Evolutionary conservation across 2,888 invertebrate genomes (phyloP).

Genomic region (Mamestra brassicae): DNA sequence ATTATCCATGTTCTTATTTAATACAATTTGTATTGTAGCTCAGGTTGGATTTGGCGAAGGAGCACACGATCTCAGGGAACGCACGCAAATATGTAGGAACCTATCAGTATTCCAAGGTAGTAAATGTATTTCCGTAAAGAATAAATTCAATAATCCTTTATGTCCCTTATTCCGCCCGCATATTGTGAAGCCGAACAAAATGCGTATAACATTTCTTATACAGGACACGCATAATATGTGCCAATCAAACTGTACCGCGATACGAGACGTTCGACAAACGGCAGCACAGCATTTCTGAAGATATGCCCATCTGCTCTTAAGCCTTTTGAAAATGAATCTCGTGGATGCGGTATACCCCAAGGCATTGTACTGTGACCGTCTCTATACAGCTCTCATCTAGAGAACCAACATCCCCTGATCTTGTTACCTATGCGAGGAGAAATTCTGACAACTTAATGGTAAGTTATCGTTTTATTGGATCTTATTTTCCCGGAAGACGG

Average conservation of each 20-base stretch:
- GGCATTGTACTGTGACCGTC: constrained; percentile 8
- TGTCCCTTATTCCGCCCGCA: constrained; percentile 44
- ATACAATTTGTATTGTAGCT: background rate
- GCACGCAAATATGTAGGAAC: constrained; percentile 6
- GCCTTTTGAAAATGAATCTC: background rate
- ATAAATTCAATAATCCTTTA: constrained; percentile 49
- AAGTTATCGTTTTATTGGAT: constrained; percentile 26
- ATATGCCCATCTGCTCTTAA: background rate
- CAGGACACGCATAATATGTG: constrained; percentile 36
- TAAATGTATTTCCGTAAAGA: constrained; percentile 43
- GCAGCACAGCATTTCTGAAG: background rate
- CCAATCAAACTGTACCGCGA: constrained; percentile 18
- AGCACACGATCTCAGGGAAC: background rate
- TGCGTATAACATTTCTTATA: constrained; percentile 20
- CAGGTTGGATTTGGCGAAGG: constrained; percentile 1
- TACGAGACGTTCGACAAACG: constrained; percentile 10
- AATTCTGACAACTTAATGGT: constrained; percentile 27
- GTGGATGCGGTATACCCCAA: background rate
- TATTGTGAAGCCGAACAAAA: constrained; percentile 34
- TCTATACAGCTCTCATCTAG: background rate
- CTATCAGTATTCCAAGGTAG: constrained; percentile 28
- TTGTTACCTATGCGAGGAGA: constrained; percentile 21
- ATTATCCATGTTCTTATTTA: background rate
- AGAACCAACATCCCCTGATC: constrained; percentile 12
- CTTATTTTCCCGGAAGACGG: background rate